Conservation (phyloP, 2,888 invertebrate genomes). For the Julus scanicus region DNA sequence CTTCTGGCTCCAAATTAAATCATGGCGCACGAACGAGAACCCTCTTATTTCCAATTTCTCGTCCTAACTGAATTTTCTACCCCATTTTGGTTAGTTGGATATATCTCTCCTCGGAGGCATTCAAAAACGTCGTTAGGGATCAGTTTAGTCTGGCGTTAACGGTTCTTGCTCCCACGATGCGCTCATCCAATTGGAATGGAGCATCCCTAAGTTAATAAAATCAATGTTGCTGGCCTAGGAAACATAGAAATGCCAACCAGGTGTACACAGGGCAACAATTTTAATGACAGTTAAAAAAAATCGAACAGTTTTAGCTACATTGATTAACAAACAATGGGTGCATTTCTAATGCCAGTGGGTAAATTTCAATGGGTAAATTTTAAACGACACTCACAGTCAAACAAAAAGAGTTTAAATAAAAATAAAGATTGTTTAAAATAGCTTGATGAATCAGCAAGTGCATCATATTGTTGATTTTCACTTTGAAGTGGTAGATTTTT, state of each 20-base stretch:
- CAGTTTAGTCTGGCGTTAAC: conserved; percentile 33
- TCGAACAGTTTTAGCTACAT: background rate
- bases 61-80: conserved; percentile 33
- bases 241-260: conserved; percentile 19
- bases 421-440: too few relatives aligned
- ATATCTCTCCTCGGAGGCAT: conserved; percentile 17
- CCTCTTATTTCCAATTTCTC: conserved; percentile 27
- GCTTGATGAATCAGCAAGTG: too few relatives aligned
- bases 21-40: conserved; percentile 25
- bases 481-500: too few relatives aligned
- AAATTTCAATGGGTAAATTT: too few relatives aligned
- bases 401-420: too few relatives aligned
- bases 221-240: background rate
- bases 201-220: conserved; percentile 17
- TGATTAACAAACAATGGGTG: background rate
- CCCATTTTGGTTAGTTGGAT: conserved; percentile 33
- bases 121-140: conserved; percentile 33
- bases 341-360: too few relatives aligned
- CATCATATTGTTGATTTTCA: too few relatives aligned
- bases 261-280: background rate
- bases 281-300: background rate
- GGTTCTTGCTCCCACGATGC: conserved; percentile 26
- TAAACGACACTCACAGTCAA: too few relatives aligned
- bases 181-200: conserved; percentile 26
- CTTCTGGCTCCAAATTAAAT: conserved; percentile 33